phyloP scores from a whole-genome alignment of 2,888 invertebrate genomes.

The Temnothorax unifasciatus region DNA sequence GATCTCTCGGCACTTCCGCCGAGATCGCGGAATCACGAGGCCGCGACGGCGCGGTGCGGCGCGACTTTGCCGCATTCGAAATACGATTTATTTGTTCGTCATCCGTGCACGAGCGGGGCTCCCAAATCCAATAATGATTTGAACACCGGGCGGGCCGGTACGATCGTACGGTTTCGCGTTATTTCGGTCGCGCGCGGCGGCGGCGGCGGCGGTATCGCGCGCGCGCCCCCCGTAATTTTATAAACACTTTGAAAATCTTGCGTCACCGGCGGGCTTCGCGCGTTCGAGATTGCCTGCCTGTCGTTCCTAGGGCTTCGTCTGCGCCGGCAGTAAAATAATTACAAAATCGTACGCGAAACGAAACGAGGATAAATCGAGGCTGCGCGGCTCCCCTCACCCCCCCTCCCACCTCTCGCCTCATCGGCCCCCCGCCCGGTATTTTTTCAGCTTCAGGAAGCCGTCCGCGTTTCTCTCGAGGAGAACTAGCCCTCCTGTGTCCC shows the following conservation, averaged over 20 bases:
- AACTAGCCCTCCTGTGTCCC: neutral
- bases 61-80: constrained; percentile 32
- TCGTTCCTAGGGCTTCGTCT: constrained; percentile 81
- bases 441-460: constrained; percentile 66
- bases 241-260: constrained; percentile 86
- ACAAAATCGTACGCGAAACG: constrained; percentile 79
- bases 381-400: neutral
- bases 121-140: constrained; percentile 82
- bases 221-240: constrained; percentile 82
- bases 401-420: neutral
- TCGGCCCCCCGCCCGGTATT: constrained; percentile 41
- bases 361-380: constrained; percentile 69
- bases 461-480: constrained; percentile 42
- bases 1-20: constrained; percentile 2
- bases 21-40: neutral
- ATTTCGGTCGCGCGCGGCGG: constrained; percentile 72
- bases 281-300: constrained; percentile 81
- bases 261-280: constrained; percentile 81
- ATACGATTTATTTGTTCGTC: constrained; percentile 69
- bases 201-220: constrained; percentile 71
- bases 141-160: constrained; percentile 69
- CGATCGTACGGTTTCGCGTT: constrained; percentile 78
- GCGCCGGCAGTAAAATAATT: constrained; percentile 83
- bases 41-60: neutral
- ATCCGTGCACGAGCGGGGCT: constrained; percentile 73